Evolutionary conservation across 2,888 invertebrate species (phyloP), one percentile per base, ranked within the genome.

Genomic region (Sarcophaga variegata): DNA sequence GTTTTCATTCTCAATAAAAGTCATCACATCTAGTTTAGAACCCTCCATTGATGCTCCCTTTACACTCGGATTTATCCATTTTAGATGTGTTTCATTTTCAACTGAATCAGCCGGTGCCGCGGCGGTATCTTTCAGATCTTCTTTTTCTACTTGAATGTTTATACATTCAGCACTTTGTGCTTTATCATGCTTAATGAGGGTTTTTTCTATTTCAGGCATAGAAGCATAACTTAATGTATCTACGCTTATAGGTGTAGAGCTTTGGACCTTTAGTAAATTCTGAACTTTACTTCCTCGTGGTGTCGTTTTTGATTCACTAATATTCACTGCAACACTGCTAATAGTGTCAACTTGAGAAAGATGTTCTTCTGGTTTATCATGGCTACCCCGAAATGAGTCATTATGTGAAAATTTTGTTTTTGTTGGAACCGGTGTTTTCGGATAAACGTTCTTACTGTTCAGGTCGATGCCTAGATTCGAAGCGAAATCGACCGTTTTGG

Each of bases 61-160:
- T 2, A 90, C 88, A 59, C 86, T 86, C 1, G 90, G 87, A 79
- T 89, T 89, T 97, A 92, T 82, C 97, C 94, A 84, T 94, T 93
- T 90, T 96, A 95, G 25, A 27, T 69, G 37, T 27, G n/a, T 54
- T 59, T 75, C 62, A 12, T 25, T 63, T 3, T 64, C 37, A 64
- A 37, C 37, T 37, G 37, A 37, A 37, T 37, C 8, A 10, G 8
- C 37, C 8, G 1, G 37, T 37, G 37, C 37, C 37, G 37, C 10
- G 37, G 37, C 8, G 0, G 54, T 14, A 14, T 59, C 60, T 69
- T 54, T 37, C 25, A 37, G 8, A 37, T 37, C 10, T 37, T 45
- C 66, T n/a, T n/a, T 12, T 14, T 17, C 54, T 12, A 17, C 17
- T 14, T 54, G 54, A 54, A 1, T 54, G 54, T 54, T 54, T 12